phyloP scores from a whole-genome alignment of 2,113 vertebrate genomes.

The Tetrao urogallus region DNA sequence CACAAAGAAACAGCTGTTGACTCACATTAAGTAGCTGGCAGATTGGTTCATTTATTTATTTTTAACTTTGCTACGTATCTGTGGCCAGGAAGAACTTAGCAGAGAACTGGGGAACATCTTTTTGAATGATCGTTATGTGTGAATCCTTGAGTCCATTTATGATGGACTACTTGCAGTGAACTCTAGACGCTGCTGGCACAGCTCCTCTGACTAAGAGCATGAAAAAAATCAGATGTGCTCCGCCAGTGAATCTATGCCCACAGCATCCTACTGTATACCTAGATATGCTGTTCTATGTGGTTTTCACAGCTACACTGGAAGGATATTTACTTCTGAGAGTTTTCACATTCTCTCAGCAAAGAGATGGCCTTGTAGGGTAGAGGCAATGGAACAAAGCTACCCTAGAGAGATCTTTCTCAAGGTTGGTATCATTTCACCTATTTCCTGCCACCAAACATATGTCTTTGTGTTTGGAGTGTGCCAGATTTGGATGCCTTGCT shows the following conservation, averaged over 20 bases:
- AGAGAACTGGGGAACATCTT: slow-evolving; percentile 6
- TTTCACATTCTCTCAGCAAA: slow-evolving; percentile 10
- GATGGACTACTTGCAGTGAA: neutral
- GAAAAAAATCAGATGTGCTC: neutral
- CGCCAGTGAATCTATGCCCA: neutral
- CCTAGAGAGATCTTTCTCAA: neutral
- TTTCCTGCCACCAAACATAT: neutral
- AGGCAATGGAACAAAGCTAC: neutral
- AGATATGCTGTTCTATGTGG: neutral
- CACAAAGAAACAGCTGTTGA: slow-evolving; percentile 63
- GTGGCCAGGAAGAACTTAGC: neutral
- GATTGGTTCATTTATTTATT: slow-evolving; percentile 4
- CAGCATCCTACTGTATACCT: slow-evolving; percentile 16
- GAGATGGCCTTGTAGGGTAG: neutral
- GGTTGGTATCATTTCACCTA: neutral
- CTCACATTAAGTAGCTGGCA: neutral
- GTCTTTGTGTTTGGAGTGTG: neutral
- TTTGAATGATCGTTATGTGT: neutral
- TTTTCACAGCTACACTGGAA: slow-evolving; percentile 17
- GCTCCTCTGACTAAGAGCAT: neutral
- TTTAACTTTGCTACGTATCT: slow-evolving; percentile 4
- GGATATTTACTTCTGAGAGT: neutral
- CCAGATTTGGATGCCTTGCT: neutral
- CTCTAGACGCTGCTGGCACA: slow-evolving; percentile 22
- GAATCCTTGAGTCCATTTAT: neutral